Percentiles rank a stretch among this genome's conserved stretches.
Conservation (phyloP, 1,140 invertebrate genomes). For the Drosophila carrolli region DNA sequence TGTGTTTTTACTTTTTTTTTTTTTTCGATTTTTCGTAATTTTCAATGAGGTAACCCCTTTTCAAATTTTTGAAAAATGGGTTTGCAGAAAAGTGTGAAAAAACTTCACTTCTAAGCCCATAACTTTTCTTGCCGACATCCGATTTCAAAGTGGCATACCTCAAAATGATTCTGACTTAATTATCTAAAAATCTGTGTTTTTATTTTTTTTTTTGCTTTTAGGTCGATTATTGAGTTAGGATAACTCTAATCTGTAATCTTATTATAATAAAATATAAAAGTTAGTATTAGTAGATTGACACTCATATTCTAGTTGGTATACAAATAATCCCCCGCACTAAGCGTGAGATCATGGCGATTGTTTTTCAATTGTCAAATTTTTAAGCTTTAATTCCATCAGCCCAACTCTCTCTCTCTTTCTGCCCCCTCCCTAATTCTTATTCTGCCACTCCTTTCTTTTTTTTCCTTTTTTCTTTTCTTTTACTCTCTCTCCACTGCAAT, state of each 20-base stretch:
- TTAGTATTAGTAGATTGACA: background rate
- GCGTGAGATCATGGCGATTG: conserved; percentile 27
- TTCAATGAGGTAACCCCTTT: too few species aligned
- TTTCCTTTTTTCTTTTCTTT: background rate
- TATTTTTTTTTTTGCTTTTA: too few species aligned
- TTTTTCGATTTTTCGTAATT: too few species aligned
- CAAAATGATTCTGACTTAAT: too few species aligned
- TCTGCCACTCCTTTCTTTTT: background rate
- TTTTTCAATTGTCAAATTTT: conserved; percentile 54
- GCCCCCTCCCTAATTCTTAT: background rate
- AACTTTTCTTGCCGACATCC: too few species aligned
- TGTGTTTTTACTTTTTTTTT: too few species aligned
- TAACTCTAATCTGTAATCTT: background rate
- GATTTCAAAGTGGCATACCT: too few species aligned
- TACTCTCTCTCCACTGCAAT: conserved; percentile 7
- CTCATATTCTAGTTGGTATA: background rate
- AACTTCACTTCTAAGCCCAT: too few species aligned
- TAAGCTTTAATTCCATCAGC: conserved; percentile 40
- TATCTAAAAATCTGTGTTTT: too few species aligned
- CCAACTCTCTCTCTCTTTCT: background rate
- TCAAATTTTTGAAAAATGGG: too few species aligned
- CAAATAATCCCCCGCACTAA: conserved; percentile 9
- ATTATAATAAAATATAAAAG: background rate
- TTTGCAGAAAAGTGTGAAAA: too few species aligned
- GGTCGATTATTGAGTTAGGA: too few species aligned